phyloP scores from a whole-genome alignment of 1,140 invertebrate genomes.

The Drosophila lini region DNA sequence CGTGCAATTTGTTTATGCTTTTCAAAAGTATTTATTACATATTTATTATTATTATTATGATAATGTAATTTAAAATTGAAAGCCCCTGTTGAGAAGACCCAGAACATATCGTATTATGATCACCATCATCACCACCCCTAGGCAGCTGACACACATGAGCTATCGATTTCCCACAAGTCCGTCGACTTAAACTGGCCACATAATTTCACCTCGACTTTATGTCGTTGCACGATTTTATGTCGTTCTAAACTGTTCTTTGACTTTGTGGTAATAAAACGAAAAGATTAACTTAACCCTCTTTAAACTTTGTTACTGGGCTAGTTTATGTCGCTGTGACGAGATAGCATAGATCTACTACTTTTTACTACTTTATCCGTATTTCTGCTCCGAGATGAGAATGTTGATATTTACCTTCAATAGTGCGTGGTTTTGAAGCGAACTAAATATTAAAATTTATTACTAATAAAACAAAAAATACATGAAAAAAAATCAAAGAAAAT shows the following conservation, averaged over 20 bases:
- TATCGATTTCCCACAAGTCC: slow-evolving; percentile 6
- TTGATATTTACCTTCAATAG: slow-evolving; percentile 49
- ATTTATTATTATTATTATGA: slow-evolving; percentile 55
- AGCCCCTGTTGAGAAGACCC: slow-evolving; percentile 36
- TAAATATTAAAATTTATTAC: slow-evolving; percentile 54
- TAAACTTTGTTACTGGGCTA: not conserved
- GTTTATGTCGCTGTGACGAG: not conserved
- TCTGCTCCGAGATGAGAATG: slow-evolving; percentile 34
- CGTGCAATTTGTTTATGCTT: slow-evolving; percentile 81
- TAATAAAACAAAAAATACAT: slow-evolving; percentile 52
- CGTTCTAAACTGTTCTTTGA: too few relatives aligned
- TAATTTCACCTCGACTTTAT: too few relatives aligned
- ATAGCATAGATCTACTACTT: slow-evolving; percentile 26
- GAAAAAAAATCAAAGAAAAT: slow-evolving; percentile 6
- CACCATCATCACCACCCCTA: slow-evolving; percentile 20
- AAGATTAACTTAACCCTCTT: too few relatives aligned
- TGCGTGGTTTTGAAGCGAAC: slow-evolving; percentile 49
- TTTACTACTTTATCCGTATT: slow-evolving; percentile 37
- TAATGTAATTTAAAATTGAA: slow-evolving; percentile 60
- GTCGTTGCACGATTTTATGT: too few relatives aligned
- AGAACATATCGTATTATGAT: slow-evolving; percentile 79
- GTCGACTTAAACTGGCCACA: not conserved
- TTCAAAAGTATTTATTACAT: slow-evolving; percentile 79
- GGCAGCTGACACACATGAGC: slow-evolving; percentile 9
- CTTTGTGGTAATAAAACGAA: too few relatives aligned